Evolutionary conservation across 2,797 vertebrate species (phyloP).

Genomic region (Psittacula derbiana): DNA sequence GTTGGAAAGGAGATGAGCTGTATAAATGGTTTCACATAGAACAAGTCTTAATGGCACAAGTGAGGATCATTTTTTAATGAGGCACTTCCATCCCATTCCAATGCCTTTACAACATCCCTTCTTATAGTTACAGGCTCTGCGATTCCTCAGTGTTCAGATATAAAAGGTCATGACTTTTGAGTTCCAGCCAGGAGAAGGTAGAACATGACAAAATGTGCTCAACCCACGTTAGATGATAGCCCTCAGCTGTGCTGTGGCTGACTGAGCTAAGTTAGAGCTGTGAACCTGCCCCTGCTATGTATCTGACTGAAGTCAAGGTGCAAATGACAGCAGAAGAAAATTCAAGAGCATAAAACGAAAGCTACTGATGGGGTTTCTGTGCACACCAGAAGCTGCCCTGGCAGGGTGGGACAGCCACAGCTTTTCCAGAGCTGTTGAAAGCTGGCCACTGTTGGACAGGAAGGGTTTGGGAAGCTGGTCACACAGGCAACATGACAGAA

Average conservation of each 20-base stretch:
- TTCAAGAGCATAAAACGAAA: background rate
- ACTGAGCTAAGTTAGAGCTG: background rate
- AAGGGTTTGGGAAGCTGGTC: background rate
- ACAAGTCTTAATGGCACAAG: background rate
- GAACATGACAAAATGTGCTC: background rate
- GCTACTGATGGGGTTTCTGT: background rate
- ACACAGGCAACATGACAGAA: background rate
- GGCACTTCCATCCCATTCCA: background rate
- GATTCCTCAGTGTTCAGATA: background rate
- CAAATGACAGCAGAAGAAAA: background rate
- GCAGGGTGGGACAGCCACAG: background rate
- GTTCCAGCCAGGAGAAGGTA: constrained; percentile 3
- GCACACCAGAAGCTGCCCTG: background rate
- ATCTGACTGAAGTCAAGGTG: background rate
- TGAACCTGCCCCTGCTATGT: background rate
- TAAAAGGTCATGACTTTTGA: background rate
- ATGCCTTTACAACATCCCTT: background rate
- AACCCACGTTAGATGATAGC: background rate
- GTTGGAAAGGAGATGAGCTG: background rate
- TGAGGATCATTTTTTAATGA: background rate
- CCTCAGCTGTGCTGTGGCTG: background rate
- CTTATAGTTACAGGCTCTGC: background rate
- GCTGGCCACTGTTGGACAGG: background rate
- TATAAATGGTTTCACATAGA: background rate
- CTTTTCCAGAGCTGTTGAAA: background rate